Evolutionary conservation across 2,113 vertebrate genomes (phyloP), one percentile per base, ranked within the genome.

Genomic region (Mormyrus lacerda): DNA sequence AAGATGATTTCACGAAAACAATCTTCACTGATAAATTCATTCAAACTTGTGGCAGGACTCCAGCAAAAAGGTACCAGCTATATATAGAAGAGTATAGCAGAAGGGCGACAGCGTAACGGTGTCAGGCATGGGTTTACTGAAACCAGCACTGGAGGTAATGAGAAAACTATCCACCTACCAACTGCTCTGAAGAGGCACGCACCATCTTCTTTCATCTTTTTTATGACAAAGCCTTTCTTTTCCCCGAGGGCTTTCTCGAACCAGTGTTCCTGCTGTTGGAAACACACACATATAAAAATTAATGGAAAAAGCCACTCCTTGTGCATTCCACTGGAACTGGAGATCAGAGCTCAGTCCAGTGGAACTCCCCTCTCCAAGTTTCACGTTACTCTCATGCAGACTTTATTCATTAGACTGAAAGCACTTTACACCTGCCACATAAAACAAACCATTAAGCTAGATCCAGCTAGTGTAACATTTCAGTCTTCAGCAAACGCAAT

Each of bases 211-310:
- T 98, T 98, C 97, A 98, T 98, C 92, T 97, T 97, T 93, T 98
- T 98, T 92, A 98, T 98, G 91, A 98, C 97, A 87, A 98, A 98
- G 88, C 97, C 97, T 94, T 98, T 98, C 95, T 98, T 98, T 93
- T 98, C 97, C 90, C 93, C 85, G 90, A 98, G 95, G 88, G 96
- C 95, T 93, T 98, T 98, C 94, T 98, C 97, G 93, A 98, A 98
- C 96, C 97, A 97, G 95, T 97, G 96, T 92, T 98, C 97, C 96
- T 98, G 97, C 97, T 98, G 92, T 89, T 91, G 27, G 89, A 89
- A 89, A 89, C 50, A 31, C 50, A 53, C 73, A 85, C 24, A 42
- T 19, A 84, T 55, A 76, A 21, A 61, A 69, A 44, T 24, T 39
- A 44, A 21, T 15, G 31, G 89, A 13, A 39, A 45, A 27, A 39